phyloP scores from a whole-genome alignment of 2,797 vertebrate genomes.

The Melanotaenia boesemani region DNA sequence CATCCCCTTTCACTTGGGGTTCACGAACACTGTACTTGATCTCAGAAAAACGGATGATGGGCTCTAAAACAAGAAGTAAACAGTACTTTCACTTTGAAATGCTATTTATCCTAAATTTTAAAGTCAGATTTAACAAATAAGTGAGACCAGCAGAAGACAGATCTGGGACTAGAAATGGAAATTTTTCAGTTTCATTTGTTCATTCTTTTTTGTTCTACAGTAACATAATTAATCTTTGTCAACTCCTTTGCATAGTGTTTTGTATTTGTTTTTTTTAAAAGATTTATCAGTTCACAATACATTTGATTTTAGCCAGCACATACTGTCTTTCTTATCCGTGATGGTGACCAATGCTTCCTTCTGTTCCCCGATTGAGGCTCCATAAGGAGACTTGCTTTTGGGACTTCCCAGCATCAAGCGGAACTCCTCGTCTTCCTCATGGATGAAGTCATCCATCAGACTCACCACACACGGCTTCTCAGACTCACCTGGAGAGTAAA shows the following conservation, averaged over 20 bases:
- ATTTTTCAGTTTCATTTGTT: neutral
- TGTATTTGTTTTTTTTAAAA: neutral
- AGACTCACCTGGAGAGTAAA: conserved; percentile 81
- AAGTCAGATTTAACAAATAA: neutral
- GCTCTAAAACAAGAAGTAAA: conserved; percentile 72
- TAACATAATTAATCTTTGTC: neutral
- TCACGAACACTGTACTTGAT: conserved; percentile 89
- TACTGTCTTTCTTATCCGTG: conserved; percentile 90
- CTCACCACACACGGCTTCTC: conserved; percentile 88
- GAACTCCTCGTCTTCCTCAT: conserved; percentile 90
- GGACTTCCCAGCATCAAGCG: conserved; percentile 86
- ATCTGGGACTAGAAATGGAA: neutral
- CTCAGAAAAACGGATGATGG: conserved; percentile 89
- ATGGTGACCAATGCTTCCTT: conserved; percentile 86
- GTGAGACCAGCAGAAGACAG: neutral
- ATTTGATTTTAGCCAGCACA: conserved; percentile 40
- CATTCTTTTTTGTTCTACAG: neutral
- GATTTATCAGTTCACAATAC: neutral
- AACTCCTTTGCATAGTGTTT: neutral
- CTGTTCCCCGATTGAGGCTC: conserved; percentile 85
- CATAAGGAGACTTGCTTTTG: conserved; percentile 85
- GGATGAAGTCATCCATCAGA: conserved; percentile 85
- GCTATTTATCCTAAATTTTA: neutral
- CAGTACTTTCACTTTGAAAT: neutral
- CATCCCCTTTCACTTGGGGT: conserved; percentile 83